Conservation (phyloP, 2,113 vertebrate species). For the Odontophorus gujanensis region DNA sequence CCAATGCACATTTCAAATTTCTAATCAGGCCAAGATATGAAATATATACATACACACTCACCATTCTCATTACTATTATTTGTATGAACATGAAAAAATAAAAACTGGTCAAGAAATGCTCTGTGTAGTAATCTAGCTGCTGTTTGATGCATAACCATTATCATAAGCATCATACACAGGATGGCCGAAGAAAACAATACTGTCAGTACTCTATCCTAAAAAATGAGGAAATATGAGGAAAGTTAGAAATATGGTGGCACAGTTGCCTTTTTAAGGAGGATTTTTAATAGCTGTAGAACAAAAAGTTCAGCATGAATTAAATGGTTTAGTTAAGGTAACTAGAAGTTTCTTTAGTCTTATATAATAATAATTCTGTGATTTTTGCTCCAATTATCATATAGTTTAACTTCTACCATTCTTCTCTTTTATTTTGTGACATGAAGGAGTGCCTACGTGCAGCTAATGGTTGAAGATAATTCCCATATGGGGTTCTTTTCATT, state of each 20-base stretch:
- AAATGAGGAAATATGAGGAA: not conserved
- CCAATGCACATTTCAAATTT: not conserved
- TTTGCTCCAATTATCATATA: not conserved
- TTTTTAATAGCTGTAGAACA: not conserved
- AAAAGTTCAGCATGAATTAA: not conserved
- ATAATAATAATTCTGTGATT: not conserved
- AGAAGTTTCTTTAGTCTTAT: not conserved
- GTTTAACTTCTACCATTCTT: not conserved
- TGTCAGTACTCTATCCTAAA: not conserved
- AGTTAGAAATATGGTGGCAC: rapidly evolving
- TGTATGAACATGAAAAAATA: not conserved
- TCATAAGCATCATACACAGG: not conserved
- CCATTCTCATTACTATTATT: not conserved
- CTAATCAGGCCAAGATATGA: not conserved
- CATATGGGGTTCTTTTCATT: not conserved
- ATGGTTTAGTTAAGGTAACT: not conserved
- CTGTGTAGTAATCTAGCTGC: not conserved
- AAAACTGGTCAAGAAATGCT: not conserved
- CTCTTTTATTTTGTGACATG: not conserved
- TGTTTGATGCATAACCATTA: not conserved
- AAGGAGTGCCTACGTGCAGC: not conserved
- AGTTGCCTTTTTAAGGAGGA: not conserved
- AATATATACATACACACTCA: too few relatives aligned
- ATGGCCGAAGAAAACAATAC: not conserved
- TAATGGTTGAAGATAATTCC: not conserved